These are phyloP conservation scores for Ptychodera flava DNA, from an alignment of 35 echinoderm and acorn worm genomes.

Conservation along the genomic window DNA sequence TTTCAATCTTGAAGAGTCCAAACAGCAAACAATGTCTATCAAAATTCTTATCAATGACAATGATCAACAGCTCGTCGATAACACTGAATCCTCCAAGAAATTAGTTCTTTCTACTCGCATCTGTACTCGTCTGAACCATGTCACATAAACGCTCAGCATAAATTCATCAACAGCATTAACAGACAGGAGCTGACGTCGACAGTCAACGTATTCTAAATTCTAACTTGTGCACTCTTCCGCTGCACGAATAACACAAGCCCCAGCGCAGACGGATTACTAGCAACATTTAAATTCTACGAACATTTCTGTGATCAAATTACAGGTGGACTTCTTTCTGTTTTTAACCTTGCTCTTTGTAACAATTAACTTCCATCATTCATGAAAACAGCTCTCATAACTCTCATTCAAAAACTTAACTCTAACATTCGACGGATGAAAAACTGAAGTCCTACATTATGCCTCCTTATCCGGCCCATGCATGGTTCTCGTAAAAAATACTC, in stretches of 20 bases:
- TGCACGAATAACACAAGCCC: no score
- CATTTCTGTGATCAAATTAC: neutral
- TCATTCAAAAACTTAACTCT: neutral
- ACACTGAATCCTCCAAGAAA: neutral
- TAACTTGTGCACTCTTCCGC: no score
- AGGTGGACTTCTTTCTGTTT: neutral
- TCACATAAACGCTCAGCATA: neutral
- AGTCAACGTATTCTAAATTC: no score
- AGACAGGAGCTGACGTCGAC: no score
- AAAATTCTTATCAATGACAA: constrained; percentile 7
- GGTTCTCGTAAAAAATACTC: no score
- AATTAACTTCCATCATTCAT: neutral
- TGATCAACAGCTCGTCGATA: neutral
- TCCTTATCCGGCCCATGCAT: no score
- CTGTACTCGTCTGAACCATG: neutral
- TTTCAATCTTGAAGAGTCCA: constrained; percentile 12
- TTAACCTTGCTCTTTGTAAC: neutral
- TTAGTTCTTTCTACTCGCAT: neutral
- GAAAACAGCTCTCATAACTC: neutral
- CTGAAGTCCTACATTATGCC: no score
- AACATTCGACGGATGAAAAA: neutral
- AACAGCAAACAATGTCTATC: constrained; percentile 18
- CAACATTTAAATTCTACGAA: no score
- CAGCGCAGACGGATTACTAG: no score
- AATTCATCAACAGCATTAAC: neutral